Evolutionary conservation across 2,113 vertebrate species (phyloP), one percentile per base, ranked within the genome.

Genomic region (Apodemus speciosus): DNA sequence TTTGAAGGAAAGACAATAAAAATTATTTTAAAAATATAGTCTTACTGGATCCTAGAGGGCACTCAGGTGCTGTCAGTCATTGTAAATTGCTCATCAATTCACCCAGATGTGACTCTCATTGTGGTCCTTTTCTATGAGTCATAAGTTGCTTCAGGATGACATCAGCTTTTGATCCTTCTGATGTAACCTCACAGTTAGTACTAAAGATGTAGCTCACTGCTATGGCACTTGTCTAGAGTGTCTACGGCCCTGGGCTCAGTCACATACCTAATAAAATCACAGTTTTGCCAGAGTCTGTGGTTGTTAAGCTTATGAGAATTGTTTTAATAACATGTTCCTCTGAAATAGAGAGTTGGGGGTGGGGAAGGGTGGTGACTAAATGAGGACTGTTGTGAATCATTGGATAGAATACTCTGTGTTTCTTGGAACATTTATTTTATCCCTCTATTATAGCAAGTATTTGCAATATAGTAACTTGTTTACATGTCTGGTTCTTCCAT

Each of bases 381-480:
- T n/a, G 38, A 76, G 64, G 25, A 76, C 85, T 51, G 6, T 69
- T 88, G 32, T 66, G 23, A 90, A 80, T 71, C 30, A 0, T 60
- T 88, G 90, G 51, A 60, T 53, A 40, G n/a, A n/a, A 32, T 32
- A 27, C 20, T 93, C 64, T 66, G 40, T 93, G 75, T 75, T 92
- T 94, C 58, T 85, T 76, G 40, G 81, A 93, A 88, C 76, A 46
- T 91, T 58, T 85, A 51, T 43, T 38, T 72, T 21, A 85, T 53
- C n/a, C 53, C 30, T 85, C 58, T 88, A 56, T 94, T 88, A 88
- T 90, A 92, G 40, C 66, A 40, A 72, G 40, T 79, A 38, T 96
- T 94, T 93, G 14, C 88, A 87, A 32, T 76, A 9, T 27, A 88
- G 66, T 27, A 10, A 72, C 83, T 92, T 90, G 71, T 94, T 96